Conservation (phyloP, 2,113 vertebrate species). For the Cyphomyrus discorhynchus region DNA sequence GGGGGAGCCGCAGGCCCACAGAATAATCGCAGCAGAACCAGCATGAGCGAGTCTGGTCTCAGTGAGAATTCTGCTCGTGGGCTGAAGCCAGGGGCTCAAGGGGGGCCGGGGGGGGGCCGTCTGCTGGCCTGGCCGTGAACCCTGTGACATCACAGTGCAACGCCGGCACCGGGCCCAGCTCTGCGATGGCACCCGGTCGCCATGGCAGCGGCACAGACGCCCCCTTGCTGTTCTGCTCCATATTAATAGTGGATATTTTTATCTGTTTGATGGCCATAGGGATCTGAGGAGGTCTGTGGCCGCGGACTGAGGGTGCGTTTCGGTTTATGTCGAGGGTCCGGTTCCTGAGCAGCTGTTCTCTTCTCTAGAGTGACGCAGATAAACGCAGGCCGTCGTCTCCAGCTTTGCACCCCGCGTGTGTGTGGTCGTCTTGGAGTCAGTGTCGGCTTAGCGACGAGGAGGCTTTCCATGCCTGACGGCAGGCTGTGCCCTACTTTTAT, state of each 20-base stretch:
- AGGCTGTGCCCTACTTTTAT: background rate
- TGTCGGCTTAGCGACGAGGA: background rate
- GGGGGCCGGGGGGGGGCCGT: background rate
- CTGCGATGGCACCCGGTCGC: slow-evolving; percentile 43
- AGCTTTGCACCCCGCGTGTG: background rate
- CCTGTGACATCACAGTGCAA: slow-evolving; percentile 37
- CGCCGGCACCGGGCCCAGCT: slow-evolving; percentile 27
- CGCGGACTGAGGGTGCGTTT: background rate
- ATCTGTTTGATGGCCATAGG: slow-evolving; percentile 47
- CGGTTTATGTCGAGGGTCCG: background rate
- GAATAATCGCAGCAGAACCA: background rate
- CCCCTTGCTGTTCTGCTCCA: slow-evolving; percentile 47
- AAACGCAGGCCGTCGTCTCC: background rate
- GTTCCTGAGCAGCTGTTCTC: background rate
- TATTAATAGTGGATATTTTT: slow-evolving; percentile 55
- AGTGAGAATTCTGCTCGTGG: background rate
- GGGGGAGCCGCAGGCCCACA: background rate
- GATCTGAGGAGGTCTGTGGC: background rate
- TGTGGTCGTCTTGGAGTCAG: background rate
- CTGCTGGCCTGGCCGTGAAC: slow-evolving; percentile 39
- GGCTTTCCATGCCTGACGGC: background rate
- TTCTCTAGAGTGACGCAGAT: background rate
- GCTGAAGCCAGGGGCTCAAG: background rate
- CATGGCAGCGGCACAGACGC: slow-evolving; percentile 46
- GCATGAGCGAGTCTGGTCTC: background rate